phyloP scores from a whole-genome alignment of 2,888 invertebrate species.

The Enoplolaimus lenunculus region DNA sequence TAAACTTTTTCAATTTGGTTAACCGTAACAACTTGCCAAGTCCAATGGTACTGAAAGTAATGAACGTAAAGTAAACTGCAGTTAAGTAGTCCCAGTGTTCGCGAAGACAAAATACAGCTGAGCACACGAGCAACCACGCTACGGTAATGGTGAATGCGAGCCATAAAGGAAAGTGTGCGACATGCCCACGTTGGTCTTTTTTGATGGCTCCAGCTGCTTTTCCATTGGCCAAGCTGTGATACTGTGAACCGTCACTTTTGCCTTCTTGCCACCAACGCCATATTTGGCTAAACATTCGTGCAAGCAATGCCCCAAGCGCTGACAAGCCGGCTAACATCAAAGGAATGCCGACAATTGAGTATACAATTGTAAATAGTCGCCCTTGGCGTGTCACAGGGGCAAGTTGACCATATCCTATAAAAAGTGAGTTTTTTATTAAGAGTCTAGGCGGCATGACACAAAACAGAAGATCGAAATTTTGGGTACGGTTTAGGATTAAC shows the following conservation, averaged over 20 bases:
- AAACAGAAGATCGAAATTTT: no score
- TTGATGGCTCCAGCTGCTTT: no score
- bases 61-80: slow-evolving; percentile 45
- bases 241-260: no score
- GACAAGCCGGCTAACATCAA: slow-evolving; percentile 81
- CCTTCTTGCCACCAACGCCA: no score
- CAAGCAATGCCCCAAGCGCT: slow-evolving; percentile 84
- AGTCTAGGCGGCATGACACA: no score
- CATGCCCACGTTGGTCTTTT: no score
- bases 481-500: no score
- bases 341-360: slow-evolving; percentile 79
- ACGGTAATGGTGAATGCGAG: slow-evolving; percentile 60
- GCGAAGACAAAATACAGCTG: slow-evolving; percentile 74
- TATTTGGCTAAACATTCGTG: slow-evolving; percentile 42
- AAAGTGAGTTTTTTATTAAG: no score
- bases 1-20: no score
- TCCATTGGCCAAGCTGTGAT: no score
- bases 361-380: slow-evolving; percentile 70
- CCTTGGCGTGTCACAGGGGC: slow-evolving; percentile 73
- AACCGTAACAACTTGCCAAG: no score
- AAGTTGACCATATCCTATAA: slow-evolving; percentile 85
- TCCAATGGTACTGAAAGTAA: no score
- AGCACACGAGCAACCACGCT: slow-evolving; percentile 73
- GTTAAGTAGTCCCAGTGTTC: slow-evolving; percentile 52
- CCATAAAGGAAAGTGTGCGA: slow-evolving; percentile 12